These are phyloP conservation scores for Menidia menidia DNA, from an alignment of 2,797 vertebrate genomes.

Conservation along the genomic window DNA sequence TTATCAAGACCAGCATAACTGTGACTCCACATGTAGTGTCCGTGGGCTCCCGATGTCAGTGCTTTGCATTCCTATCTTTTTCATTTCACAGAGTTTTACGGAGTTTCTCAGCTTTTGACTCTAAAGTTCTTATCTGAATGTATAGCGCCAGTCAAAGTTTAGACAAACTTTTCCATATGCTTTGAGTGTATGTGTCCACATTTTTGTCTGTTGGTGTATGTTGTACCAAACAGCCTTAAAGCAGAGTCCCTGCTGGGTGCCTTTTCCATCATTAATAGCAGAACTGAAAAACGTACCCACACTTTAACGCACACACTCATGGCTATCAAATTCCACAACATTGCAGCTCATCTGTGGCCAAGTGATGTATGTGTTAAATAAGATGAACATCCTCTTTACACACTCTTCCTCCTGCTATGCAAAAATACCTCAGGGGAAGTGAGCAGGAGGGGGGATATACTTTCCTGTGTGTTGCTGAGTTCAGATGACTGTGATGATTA, in stretches of 20 bases:
- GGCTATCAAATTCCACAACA: conserved; percentile 19
- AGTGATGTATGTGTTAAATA: conserved; percentile 70
- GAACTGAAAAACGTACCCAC: conserved; percentile 17
- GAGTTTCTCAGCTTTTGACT: conserved; percentile 10
- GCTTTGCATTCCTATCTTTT: neutral
- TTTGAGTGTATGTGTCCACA: no score
- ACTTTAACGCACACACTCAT: conserved; percentile 19
- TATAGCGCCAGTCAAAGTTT: neutral
- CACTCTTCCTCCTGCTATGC: conserved; percentile 42
- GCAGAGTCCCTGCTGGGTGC: conserved; percentile 24
- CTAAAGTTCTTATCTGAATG: neutral
- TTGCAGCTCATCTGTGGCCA: conserved; percentile 45
- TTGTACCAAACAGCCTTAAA: conserved; percentile 22
- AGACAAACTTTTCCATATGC: no score
- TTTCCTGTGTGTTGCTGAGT: conserved; percentile 78
- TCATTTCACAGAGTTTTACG: neutral
- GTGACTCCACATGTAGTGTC: neutral
- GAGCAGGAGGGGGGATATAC: conserved; percentile 42
- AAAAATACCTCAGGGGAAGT: conserved; percentile 48
- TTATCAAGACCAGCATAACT: neutral
- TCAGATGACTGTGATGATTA: conserved; percentile 85
- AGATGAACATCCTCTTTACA: conserved; percentile 78
- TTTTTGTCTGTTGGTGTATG: no score
- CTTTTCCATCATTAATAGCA: conserved; percentile 40
- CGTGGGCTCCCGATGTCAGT: neutral